A percentile compares a stretch with the other conserved stretches of the same genome.
Evolutionary conservation across 2,888 invertebrate species (phyloP).

Genomic region (Chrysodeixis includens): DNA sequence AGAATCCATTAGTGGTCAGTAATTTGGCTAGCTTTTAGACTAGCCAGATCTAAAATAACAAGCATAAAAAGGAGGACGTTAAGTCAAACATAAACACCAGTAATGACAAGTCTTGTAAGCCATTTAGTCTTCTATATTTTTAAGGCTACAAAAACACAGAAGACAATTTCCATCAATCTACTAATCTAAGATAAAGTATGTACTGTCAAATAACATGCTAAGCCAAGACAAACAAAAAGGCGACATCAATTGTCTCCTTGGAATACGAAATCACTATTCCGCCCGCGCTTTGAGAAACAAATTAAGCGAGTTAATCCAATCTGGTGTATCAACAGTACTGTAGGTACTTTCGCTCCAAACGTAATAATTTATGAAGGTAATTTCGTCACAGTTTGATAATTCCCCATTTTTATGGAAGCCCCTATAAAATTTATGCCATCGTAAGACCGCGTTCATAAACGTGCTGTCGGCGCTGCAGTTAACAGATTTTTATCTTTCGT

Average conservation of each 20-base stretch:
- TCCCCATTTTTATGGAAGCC: slow-evolving; percentile 74
- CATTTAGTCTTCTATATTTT: background rate
- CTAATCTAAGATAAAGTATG: slow-evolving; percentile 27
- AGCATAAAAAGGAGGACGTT: too few species aligned
- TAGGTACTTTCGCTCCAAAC: slow-evolving; percentile 60
- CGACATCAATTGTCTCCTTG: slow-evolving; percentile 42
- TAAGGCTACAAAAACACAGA: background rate
- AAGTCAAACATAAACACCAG: too few species aligned
- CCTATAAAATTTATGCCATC: slow-evolving; percentile 73
- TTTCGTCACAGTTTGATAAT: slow-evolving; percentile 76
- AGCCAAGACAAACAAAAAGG: slow-evolving; percentile 42
- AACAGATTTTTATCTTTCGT: slow-evolving; percentile 1
- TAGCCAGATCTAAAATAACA: too few species aligned
- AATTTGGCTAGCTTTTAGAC: too few species aligned
- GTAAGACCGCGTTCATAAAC: slow-evolving; percentile 58
- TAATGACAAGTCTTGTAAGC: too few species aligned
- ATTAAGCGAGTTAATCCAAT: slow-evolving; percentile 58
- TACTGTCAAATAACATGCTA: slow-evolving; percentile 29
- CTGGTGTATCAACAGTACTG: slow-evolving; percentile 50
- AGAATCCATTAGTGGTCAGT: too few species aligned
- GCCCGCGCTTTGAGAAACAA: slow-evolving; percentile 39
- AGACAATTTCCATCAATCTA: slow-evolving; percentile 9
- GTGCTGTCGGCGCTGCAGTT: background rate
- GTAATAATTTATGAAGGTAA: slow-evolving; percentile 75
- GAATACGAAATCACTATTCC: slow-evolving; percentile 52